Percentiles rank a stretch among this genome's conserved stretches.
phyloP scores from a whole-genome alignment of 1,140 invertebrate species.

The Macrotrachela quadricornifera region DNA sequence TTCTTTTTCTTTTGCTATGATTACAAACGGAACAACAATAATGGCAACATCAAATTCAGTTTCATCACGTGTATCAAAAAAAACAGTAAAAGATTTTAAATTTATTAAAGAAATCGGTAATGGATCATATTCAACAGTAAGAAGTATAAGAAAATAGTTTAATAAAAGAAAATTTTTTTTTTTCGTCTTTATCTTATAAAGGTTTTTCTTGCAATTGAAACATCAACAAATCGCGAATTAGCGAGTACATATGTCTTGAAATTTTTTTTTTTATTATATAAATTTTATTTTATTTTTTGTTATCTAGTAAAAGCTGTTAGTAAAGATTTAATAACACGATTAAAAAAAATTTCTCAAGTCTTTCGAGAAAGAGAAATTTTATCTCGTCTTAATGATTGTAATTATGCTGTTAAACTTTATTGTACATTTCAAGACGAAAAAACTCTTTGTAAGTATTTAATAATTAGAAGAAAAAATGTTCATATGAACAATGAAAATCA shows the following conservation, averaged over 20 bases:
- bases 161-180: too few relatives aligned
- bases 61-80: too few relatives aligned
- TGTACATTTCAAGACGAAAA: slow-evolving; percentile 87
- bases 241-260: too few relatives aligned
- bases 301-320: slow-evolving; percentile 77
- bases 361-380: slow-evolving; percentile 77
- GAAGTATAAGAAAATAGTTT: too few relatives aligned
- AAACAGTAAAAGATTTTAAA: slow-evolving; percentile 49
- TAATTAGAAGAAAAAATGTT: too few relatives aligned
- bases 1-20: slow-evolving; percentile 9
- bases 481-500: too few relatives aligned
- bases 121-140: slow-evolving; percentile 78
- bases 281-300: slow-evolving; percentile 2
- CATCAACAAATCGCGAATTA: too few relatives aligned
- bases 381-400: slow-evolving; percentile 20
- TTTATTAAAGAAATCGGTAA: slow-evolving; percentile 86
- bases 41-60: not conserved
- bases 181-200: too few relatives aligned
- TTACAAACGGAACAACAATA: slow-evolving; percentile 9
- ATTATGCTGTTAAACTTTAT: slow-evolving; percentile 74
- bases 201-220: too few relatives aligned
- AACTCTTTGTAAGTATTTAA: slow-evolving; percentile 45
- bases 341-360: slow-evolving; percentile 76
- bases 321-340: slow-evolving; percentile 67
- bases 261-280: too few relatives aligned